Evolutionary conservation across 2,888 invertebrate species (phyloP).

Genomic region (Dryomyza anilis): DNA sequence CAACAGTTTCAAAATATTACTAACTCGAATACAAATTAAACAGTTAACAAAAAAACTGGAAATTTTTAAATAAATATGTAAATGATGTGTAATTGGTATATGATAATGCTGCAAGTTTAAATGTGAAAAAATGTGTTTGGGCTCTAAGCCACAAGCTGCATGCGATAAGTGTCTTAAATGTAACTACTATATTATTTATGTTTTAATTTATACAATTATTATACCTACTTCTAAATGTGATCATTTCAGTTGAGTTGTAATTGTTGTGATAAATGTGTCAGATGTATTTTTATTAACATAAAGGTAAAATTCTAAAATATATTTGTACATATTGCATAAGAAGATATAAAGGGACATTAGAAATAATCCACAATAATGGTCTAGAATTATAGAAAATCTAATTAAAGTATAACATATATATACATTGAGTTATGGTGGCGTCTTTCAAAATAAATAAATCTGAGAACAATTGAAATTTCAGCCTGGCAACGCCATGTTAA

Average conservation of each 20-base stretch:
- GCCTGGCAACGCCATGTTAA: too few species aligned
- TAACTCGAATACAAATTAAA: conserved; percentile 10
- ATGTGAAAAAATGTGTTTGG: conserved; percentile 45
- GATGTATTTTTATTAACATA: too few species aligned
- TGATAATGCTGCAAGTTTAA: conserved; percentile 54
- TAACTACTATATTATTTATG: conserved; percentile 17
- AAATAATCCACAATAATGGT: too few species aligned
- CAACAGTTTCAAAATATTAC: too few species aligned
- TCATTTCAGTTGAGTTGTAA: background rate
- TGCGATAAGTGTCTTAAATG: conserved; percentile 32
- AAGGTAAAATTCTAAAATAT: background rate
- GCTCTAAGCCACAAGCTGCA: conserved; percentile 38
- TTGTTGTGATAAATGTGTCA: conserved; percentile 20
- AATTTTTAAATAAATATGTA: too few species aligned
- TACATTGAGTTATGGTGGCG: too few species aligned
- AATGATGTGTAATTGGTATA: conserved; percentile 40
- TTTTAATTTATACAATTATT: conserved; percentile 37
- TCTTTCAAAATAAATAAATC: too few species aligned
- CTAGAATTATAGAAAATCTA: too few species aligned
- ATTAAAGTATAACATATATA: too few species aligned
- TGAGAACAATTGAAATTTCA: too few species aligned
- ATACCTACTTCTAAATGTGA: background rate
- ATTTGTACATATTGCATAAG: background rate
- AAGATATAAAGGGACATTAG: too few species aligned
- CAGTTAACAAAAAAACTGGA: too few species aligned